Base-by-base conservation (phyloP, 2,797 vertebrate genomes). In the Rachycentron canadum region DNA sequence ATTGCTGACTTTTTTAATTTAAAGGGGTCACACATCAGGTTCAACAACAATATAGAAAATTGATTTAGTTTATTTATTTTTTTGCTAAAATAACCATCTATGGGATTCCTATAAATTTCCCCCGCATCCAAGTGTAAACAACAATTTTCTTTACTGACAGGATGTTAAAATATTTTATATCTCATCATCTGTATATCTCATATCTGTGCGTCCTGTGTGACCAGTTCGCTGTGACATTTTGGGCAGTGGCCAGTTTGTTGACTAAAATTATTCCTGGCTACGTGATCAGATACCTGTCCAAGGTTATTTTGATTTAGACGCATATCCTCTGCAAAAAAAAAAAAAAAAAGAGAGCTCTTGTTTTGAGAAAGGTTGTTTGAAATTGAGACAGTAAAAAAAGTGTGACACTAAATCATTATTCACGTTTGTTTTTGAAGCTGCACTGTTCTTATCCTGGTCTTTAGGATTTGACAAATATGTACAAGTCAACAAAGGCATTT, bases 271-370 rank as follows among this genome's bases (percentile, higher is more conserved):
- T 53, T 70, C 38, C 41, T 65, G 40, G 53, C 58, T 43, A 40
- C 2, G 1, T 45, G 26, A 60, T 75, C 32, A 19, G 5, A 30
- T 34, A n/a, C 56, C 28, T 25, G 53, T 40, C 70, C 59, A 82
- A 79, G 47, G 58, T 60, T 52, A 32, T 63, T 68, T 64, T 65
- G 26, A 85, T 71, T 78, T 32, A 36, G 23, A 9, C 17, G 25
- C 65, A 26, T 9, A 60, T 41, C 11, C 10, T 34, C 17, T 52
- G 34, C 12, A 56, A 56, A 36, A 65, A 45, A 3, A n/a, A n/a
- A n/a, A n/a, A n/a, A n/a, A n/a, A n/a, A n/a, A n/a, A n/a, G n/a
- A 7, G 7, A 7, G 19, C 14, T 7, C 14, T 59, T 23, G 11
- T 71, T 71, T 28, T 28, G 0, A 55, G 19, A 49, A 55, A 38